Base-by-base conservation (phyloP, 2,797 vertebrate species). In the Argyrosomus regius region DNA sequence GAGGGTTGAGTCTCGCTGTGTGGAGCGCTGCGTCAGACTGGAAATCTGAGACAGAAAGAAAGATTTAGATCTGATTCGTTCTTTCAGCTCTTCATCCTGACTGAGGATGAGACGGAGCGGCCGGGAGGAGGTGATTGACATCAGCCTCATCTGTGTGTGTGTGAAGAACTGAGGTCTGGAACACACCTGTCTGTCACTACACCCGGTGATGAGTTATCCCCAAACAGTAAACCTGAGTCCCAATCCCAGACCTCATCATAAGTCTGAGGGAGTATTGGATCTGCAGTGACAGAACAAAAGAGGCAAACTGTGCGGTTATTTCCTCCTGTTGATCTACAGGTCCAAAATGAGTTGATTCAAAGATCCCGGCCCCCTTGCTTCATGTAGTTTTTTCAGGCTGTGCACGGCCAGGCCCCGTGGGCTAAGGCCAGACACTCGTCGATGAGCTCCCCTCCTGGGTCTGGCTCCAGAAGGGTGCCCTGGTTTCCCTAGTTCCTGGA, bases 1-100 rank as follows among this genome's bases (percentile, higher is more conserved):
- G 88, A 91, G 90, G 89, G 83, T 80, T 78, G 72, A 86, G 73
- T 66, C 83, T 72, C 28, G 18, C 84, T 88, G 82, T 87, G 80
- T 86, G 80, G 72, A 84, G 69, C 8, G 28, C 71, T 13, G 83
- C 63, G 69, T 89, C 92, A 88, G 84, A 85, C 85, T 77, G 81
- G 78, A 91, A 84, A 72, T 68, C 61, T 76, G 18, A 71, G 76
- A 54, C 28, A 43, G 80, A 48, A 24, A 24, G 28, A 45, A 88
- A 13, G 53, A 86, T 75, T 75, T 57, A 68, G 77, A 80, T 75
- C 50, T 50, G 66, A 77, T 49, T 72, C 17, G 39, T 84, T 89
- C 68, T 74, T 87, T 66, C 31, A 43, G 85, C 82, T 65, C 48
- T 84, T 72, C 49, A 65, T 87, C 68, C 66, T 80, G 50, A 77